These are phyloP conservation scores for Chymomyza caudatula DNA, from an alignment of 2,888 invertebrate species.

Conservation along the genomic window DNA sequence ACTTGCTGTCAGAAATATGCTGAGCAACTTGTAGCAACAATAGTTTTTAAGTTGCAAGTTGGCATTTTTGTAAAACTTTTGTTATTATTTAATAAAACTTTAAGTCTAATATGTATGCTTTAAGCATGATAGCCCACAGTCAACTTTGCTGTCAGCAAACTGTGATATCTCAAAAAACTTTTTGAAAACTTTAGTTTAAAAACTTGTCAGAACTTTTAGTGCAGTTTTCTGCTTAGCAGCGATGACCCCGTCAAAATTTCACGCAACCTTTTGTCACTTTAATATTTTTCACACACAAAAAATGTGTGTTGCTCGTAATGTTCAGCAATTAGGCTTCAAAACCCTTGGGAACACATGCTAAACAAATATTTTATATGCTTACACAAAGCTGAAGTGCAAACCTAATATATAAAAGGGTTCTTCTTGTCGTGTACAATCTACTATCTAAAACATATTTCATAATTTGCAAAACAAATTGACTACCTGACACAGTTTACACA, in stretches of 20 bases:
- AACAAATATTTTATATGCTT: neutral
- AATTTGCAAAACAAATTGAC: slow-evolving; percentile 3
- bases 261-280: neutral
- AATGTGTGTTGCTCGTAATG: neutral
- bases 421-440: neutral
- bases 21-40: neutral
- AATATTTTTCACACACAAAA: too few relatives aligned
- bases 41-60: neutral
- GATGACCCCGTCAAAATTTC: neutral
- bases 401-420: neutral
- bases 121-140: neutral
- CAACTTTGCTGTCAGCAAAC: neutral
- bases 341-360: neutral
- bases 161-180: slow-evolving; percentile 14
- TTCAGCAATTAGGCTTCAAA: slow-evolving; percentile 6
- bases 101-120: neutral
- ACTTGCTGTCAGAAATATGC: neutral
- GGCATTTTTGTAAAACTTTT: neutral
- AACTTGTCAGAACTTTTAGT: slow-evolving; percentile 39
- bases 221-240: too few relatives aligned
- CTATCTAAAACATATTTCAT: slow-evolving; percentile 17
- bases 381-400: neutral
- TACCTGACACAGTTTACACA: neutral
- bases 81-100: neutral
- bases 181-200: slow-evolving; percentile 3